phyloP scores from a whole-genome alignment of 2,888 invertebrate species.

The Sarcophaga caerulescens region DNA sequence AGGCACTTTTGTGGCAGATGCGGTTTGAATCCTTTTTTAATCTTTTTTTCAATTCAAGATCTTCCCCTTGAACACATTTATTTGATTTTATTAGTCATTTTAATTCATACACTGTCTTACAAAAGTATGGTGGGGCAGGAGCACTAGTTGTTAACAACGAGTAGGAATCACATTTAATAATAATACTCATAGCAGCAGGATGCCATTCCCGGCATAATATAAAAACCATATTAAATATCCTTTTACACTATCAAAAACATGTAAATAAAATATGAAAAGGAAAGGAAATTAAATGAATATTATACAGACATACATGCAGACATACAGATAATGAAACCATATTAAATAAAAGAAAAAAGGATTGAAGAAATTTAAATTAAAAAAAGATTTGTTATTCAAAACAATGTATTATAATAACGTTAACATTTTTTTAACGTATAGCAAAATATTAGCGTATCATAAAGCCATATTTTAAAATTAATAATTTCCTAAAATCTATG shows the following conservation, averaged over 20 bases:
- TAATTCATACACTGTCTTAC: background rate
- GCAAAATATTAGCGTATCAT: too few species aligned
- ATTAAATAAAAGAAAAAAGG: too few species aligned
- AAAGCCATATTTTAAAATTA: too few species aligned
- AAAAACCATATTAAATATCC: slow-evolving; percentile 6
- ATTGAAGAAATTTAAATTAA: too few species aligned
- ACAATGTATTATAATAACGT: too few species aligned
- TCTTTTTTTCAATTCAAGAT: background rate
- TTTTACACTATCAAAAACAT: background rate
- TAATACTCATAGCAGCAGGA: background rate
- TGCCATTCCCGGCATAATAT: background rate
- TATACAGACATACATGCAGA: too few species aligned
- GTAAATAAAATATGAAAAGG: background rate
- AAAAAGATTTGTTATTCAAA: too few species aligned
- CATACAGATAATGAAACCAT: too few species aligned
- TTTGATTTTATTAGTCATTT: slow-evolving; percentile 49
- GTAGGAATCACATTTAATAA: background rate
- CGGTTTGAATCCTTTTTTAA: background rate
- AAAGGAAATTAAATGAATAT: background rate
- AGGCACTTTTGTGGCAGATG: background rate
- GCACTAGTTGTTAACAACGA: too few species aligned
- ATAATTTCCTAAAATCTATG: background rate
- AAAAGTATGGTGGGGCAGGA: background rate
- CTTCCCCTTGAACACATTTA: slow-evolving; percentile 12
- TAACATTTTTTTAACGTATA: too few species aligned